Evolutionary conservation across 2,113 vertebrate genomes (phyloP), one percentile per base, ranked within the genome.

Genomic region (Bujurquina vittata): DNA sequence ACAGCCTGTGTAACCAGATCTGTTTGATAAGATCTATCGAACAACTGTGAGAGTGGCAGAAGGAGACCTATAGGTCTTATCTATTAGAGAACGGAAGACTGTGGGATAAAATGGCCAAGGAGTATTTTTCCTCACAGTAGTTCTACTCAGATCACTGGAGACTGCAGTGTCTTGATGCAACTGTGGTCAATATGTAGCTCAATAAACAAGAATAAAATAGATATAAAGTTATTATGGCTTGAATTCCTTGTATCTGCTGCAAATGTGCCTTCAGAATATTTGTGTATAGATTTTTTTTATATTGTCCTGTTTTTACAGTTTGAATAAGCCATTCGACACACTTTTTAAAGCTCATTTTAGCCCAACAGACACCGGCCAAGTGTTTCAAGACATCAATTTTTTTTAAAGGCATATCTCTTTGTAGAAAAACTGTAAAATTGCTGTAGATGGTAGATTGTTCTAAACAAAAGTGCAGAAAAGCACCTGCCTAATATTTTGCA

Each of bases 1-100:
- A 83, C 77, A 89, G 89, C 90, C 84, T 91, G 84, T 89, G 92
- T 85, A 91, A 94, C 90, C 82, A 89, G 90, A 94, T 92, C 87
- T 89, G 73, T 91, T 91, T 91, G 93, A 93, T 88, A 84, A 77
- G 84, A 90, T 91, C 77, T 90, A 91, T 91, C 79, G 83, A 93
- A 75, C 89, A 87, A 54, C 87, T 61, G 67, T 15, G 84, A 91
- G 82, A 88, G 81, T 81, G 80, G 75, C 85, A 87, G 79, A 33
- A 65, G 76, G 74, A 85, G 83, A 85, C 91, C 80, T 81, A 67
- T 75, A 75, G 85, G 75, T 80, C 61, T 77, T 63, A 73, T 67
- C 79, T 87, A 20, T 86, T 87, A 79, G 86, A 88, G 56, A 73
- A 80, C 6, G 29, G 49, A 79, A 75, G 73, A 69, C 37, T 59